Percentiles rank a stretch among this genome's conserved stretches.
Conservation (phyloP, 2,888 invertebrate species). For the Stegophylla sp. region DNA sequence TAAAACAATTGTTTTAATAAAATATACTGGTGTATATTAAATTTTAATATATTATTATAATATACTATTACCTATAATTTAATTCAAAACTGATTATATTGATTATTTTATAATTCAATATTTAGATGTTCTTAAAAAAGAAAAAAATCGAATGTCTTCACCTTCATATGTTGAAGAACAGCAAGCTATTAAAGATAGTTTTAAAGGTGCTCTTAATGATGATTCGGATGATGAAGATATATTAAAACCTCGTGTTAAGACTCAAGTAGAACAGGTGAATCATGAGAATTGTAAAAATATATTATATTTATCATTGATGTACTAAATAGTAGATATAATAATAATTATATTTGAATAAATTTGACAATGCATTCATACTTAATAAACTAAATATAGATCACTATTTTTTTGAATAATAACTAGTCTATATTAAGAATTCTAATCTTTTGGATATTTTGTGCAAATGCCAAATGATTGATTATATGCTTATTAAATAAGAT, state of each 20-base stretch:
- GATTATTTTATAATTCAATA: conserved; percentile 59
- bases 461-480: too few species aligned
- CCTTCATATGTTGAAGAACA: conserved; percentile 75
- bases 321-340: too few species aligned
- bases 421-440: too few species aligned
- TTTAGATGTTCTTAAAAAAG: conserved; percentile 61
- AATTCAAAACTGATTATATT: conserved; percentile 14
- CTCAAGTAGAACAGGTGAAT: conserved; percentile 66
- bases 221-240: conserved; percentile 68
- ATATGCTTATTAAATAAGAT: too few species aligned
- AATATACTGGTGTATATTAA: background rate
- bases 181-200: conserved; percentile 71
- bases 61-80: too few species aligned
- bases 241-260: conserved; percentile 66
- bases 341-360: too few species aligned
- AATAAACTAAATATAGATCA: too few species aligned
- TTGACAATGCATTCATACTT: too few species aligned
- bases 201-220: conserved; percentile 68
- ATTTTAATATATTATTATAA: background rate
- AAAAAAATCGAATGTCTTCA: conserved; percentile 53
- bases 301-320: too few species aligned
- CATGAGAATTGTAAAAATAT: too few species aligned
- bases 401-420: too few species aligned
- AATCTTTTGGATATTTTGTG: too few species aligned
- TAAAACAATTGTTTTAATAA: conserved; percentile 9